These are phyloP conservation scores for Germaria angustata DNA, from an alignment of 2,888 invertebrate species.

Conservation along the genomic window DNA sequence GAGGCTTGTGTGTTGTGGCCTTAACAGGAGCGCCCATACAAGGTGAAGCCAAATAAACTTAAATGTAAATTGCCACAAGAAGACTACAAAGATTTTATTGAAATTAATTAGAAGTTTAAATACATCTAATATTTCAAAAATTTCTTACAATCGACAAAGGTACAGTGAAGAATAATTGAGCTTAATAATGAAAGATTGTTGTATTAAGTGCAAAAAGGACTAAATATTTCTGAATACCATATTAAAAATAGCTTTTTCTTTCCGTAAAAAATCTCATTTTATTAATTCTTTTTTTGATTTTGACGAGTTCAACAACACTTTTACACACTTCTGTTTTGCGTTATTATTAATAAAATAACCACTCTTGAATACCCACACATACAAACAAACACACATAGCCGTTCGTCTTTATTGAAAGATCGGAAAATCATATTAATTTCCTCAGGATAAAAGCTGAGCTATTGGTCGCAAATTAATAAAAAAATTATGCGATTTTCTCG, in stretches of 20 bases:
- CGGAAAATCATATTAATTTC: background rate
- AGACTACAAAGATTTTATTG: conserved; percentile 20
- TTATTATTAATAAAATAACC: background rate
- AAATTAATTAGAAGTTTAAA: conserved; percentile 37
- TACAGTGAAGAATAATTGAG: background rate
- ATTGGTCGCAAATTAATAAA: background rate
- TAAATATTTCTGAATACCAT: background rate
- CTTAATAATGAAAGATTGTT: background rate
- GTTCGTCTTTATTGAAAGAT: background rate
- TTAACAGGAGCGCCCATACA: background rate
- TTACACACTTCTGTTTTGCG: background rate
- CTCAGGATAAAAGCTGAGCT: background rate
- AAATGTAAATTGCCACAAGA: conserved; percentile 23
- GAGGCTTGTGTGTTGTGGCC: background rate
- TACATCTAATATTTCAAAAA: background rate
- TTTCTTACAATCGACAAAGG: background rate
- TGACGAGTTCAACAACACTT: background rate
- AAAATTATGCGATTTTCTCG: conserved; percentile 7
- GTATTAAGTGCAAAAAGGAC: background rate
- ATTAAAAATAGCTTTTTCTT: background rate
- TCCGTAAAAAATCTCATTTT: too few species aligned
- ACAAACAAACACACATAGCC: background rate
- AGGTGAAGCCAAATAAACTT: conserved; percentile 19
- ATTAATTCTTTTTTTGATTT: too few species aligned
- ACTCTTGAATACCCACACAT: background rate